Evolutionary conservation across 2,797 vertebrate species (phyloP), one percentile per base, ranked within the genome.

Genomic region (Cossypha polioptera): DNA sequence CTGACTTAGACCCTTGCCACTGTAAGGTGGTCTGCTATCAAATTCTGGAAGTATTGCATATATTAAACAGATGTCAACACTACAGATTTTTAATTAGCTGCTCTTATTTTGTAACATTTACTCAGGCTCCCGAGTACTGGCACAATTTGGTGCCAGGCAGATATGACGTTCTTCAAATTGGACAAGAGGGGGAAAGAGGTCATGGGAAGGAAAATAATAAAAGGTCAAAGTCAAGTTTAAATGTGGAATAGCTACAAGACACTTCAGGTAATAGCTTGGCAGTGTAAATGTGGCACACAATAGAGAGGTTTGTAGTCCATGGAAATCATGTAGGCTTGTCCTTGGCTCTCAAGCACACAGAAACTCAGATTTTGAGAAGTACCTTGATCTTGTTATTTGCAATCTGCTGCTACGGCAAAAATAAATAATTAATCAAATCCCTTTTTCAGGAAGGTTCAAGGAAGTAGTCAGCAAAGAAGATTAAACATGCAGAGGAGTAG

Each of bases 61-160:
- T 93, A 97, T 96, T 97, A 97, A 97, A 62, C 97, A 97, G 94
- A 95, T 96, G 94, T 95, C 96, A 96, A 81, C 58, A 58, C 55
- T 65, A 55, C 63, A 87, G 55, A 89, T 79, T 97, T 97, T 95
- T 96, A 95, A 97, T 96, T 96, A 95, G 58, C 89, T 92, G 55
- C 38, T 83, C 94, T 83, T 73, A 87, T 55, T 93, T 94, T 86
- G 38, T 87, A 96, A 66, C 71, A 84, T 96, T 97, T 94, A 79
- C 31, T 91, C 74, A 83, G 68, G 82, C 83, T 95, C 94, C 59
- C 11, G 74, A 92, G 54, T 72, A 73, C 26, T 38, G 35, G 24
- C 80, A 74, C 55, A 62, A 71, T 95, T 95, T 88, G 35, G 74
- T 86, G 57, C 69, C 86, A 94, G 85, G 59, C 16, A 79, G 86